A percentile compares a stretch with the other conserved stretches of the same genome.
phyloP scores from a whole-genome alignment of 2,888 invertebrate genomes.

The Lepidocyrtoides sp. region DNA sequence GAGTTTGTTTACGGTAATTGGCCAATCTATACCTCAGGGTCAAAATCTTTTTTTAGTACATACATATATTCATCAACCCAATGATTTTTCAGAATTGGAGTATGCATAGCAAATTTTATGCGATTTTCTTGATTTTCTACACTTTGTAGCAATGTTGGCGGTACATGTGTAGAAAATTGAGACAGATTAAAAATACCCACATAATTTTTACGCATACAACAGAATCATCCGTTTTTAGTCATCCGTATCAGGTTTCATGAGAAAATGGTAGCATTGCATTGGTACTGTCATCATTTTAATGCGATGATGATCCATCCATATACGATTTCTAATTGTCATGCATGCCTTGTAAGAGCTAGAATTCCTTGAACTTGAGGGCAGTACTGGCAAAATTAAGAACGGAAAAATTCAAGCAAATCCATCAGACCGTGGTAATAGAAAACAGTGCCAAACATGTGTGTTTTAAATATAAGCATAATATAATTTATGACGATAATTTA shows the following conservation, averaged over 20 bases:
- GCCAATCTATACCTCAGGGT: neutral
- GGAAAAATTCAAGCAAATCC: slow-evolving; percentile 52
- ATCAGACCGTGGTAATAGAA: slow-evolving; percentile 55
- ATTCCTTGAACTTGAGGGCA: slow-evolving; percentile 59
- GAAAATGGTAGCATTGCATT: slow-evolving; percentile 50
- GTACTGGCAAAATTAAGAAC: slow-evolving; percentile 38
- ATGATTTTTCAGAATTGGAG: neutral
- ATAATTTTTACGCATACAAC: slow-evolving; percentile 53
- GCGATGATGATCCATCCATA: slow-evolving; percentile 71
- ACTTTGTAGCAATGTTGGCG: neutral
- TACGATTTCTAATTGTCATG: slow-evolving; percentile 13
- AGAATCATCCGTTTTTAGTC: slow-evolving; percentile 25
- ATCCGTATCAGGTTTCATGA: slow-evolving; percentile 57
- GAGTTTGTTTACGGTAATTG: neutral
- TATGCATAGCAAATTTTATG: slow-evolving; percentile 21
- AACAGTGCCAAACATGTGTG: neutral
- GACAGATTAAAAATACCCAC: slow-evolving; percentile 75
- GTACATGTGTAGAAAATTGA: slow-evolving; percentile 67
- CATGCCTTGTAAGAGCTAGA: neutral
- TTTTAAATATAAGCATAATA: no score
- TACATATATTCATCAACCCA: no score
- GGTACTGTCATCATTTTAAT: neutral
- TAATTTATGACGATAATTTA: no score
- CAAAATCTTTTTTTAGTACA: neutral
- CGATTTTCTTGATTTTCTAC: slow-evolving; percentile 28